Base-by-base conservation (phyloP, 2,797 vertebrate genomes). In the Discoglossus pictus region DNA sequence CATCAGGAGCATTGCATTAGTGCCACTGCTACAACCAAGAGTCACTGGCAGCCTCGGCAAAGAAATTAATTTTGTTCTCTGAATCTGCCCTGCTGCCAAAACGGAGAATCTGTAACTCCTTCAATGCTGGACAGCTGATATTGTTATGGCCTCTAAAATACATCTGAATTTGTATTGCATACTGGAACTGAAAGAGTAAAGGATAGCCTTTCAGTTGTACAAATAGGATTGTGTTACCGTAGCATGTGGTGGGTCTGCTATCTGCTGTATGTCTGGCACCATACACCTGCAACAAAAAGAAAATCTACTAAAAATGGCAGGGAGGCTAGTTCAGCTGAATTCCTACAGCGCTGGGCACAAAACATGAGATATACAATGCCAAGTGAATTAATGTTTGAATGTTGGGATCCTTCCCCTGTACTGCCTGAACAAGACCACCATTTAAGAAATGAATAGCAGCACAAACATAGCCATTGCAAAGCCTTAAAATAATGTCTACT, bases 1-100 rank as follows among this genome's bases (percentile, higher is more conserved):
- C 54, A 54, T 61, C 58, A 61, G 58, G 48, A 42, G n/a, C 27
- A 61, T 69, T 61, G 31, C 48, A 69, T 61, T 68, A 68, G 35
- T 59, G 47, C 51, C 48, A 34, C 56, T 36, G 66, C 53, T 52
- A 42, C 10, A 36, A 59, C 10, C 53, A 47, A 59, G 46, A 44
- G 25, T 31, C 55, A 44, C 27, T 69, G 66, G 66, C 66, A 69
- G 40, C 20, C 23, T 44, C 21, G 20, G 27, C 31, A 27, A 31
- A 69, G 39, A 61, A 44, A 61, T 11, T 44, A 7, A 53, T 61
- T 69, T 61, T 39, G 50, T 55, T 39, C 58, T 47, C 40, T 47
- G 16, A 38, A 47, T 15, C 13, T 44, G 34, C 44, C 51, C 40
- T 52, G 39, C 39, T 54, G 66, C 66, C 66, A 69, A 44, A 69